phyloP scores from a whole-genome alignment of 1,140 invertebrate species.

The Drosophila punjabiensis region DNA sequence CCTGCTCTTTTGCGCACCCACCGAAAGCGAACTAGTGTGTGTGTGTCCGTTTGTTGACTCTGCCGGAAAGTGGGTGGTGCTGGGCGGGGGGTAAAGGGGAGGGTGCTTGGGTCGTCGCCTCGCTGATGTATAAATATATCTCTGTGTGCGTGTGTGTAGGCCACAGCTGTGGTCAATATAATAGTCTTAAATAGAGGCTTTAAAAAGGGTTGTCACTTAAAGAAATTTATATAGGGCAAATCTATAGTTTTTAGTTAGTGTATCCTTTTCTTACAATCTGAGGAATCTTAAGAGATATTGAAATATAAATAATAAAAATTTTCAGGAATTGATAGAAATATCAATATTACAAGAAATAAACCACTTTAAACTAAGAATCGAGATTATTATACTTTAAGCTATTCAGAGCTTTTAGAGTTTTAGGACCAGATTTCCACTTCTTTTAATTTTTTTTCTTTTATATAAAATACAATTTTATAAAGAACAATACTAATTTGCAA shows the following conservation, averaged over 20 bases:
- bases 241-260: no score
- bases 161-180: conserved; percentile 26
- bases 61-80: conserved; percentile 45
- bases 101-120: conserved; percentile 59
- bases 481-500: no score
- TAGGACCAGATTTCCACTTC: no score
- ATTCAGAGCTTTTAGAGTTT: no score
- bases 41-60: conserved; percentile 78
- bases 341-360: no score
- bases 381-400: no score
- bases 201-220: not conserved
- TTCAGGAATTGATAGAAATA: no score
- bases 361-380: no score
- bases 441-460: no score
- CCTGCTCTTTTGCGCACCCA: conserved; percentile 54
- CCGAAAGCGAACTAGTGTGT: conserved; percentile 55
- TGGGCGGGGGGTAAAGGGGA: conserved; percentile 28
- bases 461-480: no score
- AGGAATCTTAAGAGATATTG: no score
- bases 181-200: conserved; percentile 1
- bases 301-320: no score
- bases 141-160: conserved; percentile 19
- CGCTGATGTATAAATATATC: conserved; percentile 49
- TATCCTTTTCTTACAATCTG: not conserved
- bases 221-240: not conserved